These are phyloP conservation scores for Archocentrus centrarchus DNA, from an alignment of 2,113 vertebrate species.

Conservation along the genomic window DNA sequence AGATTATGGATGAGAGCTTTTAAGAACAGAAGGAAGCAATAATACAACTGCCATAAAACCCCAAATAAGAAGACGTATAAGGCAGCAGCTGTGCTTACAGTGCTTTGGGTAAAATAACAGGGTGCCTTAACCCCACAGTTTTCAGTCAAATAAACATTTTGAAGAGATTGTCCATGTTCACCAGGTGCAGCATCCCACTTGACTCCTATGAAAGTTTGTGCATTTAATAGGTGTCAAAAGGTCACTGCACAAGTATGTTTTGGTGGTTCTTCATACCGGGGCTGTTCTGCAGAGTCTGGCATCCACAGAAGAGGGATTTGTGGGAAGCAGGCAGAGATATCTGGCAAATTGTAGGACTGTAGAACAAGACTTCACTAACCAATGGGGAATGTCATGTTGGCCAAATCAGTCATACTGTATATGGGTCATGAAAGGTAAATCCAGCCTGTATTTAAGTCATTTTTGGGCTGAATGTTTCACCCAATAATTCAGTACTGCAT, in stretches of 20 bases:
- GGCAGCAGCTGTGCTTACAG: not conserved
- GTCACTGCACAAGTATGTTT: not conserved
- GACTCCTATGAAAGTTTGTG: fast-evolving
- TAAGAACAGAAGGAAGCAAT: too few relatives aligned
- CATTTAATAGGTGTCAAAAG: not conserved
- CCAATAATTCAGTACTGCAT: not conserved
- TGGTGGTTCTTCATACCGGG: not conserved
- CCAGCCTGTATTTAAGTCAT: not conserved
- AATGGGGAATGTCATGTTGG: not conserved
- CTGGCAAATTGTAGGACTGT: not conserved
- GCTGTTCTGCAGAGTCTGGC: not conserved
- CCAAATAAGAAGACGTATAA: fast-evolving
- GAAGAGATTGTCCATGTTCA: not conserved
- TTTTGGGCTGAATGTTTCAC: not conserved
- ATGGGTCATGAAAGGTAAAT: not conserved
- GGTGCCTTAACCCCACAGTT: not conserved
- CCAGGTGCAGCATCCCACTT: fast-evolving
- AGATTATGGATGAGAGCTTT: too few relatives aligned
- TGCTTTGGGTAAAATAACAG: not conserved
- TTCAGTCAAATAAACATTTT: not conserved
- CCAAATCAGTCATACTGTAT: not conserved
- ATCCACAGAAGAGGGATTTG: not conserved
- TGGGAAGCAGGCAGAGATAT: not conserved
- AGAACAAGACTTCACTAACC: not conserved
- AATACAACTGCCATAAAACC: not conserved